Percentiles rank a stretch among this genome's conserved stretches.
phyloP scores from a whole-genome alignment of 2,797 vertebrate genomes.

The Distichodus sexfasciatus region DNA sequence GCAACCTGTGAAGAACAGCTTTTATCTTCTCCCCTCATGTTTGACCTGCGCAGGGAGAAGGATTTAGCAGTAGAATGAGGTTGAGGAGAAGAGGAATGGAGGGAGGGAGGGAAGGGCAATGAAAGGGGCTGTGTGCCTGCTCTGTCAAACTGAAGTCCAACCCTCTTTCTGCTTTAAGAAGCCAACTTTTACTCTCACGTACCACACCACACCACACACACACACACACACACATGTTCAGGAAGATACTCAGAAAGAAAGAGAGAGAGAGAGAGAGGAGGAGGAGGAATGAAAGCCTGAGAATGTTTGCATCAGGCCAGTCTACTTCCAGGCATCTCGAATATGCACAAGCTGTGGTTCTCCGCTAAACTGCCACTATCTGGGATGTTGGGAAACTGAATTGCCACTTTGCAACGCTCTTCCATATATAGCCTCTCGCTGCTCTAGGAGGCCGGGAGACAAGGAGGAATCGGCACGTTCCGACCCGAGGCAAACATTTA shows the following conservation, averaged over 20 bases:
- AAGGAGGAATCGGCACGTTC: neutral
- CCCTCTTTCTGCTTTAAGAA: neutral
- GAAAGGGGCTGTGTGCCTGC: neutral
- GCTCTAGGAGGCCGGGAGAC: neutral
- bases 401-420: neutral
- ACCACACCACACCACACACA: slow-evolving; percentile 2
- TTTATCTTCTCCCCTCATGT: neutral
- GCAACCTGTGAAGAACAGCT: neutral
- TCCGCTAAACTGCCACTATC: slow-evolving; percentile 2
- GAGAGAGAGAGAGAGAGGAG: neutral
- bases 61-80: neutral
- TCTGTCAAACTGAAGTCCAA: neutral
- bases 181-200: slow-evolving; percentile 7
- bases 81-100: neutral
- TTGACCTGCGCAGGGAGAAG: neutral
- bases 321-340: neutral
- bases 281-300: neutral
- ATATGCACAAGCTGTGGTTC: slow-evolving; percentile 8
- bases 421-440: slow-evolving; percentile 5
- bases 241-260: neutral
- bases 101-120: neutral
- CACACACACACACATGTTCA: slow-evolving; percentile 3
- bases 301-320: neutral
- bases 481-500: neutral
- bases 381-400: neutral